Evolutionary conservation across 2,888 invertebrate genomes (phyloP), one percentile per base, ranked within the genome.

Genomic region (Salticus scenicus): DNA sequence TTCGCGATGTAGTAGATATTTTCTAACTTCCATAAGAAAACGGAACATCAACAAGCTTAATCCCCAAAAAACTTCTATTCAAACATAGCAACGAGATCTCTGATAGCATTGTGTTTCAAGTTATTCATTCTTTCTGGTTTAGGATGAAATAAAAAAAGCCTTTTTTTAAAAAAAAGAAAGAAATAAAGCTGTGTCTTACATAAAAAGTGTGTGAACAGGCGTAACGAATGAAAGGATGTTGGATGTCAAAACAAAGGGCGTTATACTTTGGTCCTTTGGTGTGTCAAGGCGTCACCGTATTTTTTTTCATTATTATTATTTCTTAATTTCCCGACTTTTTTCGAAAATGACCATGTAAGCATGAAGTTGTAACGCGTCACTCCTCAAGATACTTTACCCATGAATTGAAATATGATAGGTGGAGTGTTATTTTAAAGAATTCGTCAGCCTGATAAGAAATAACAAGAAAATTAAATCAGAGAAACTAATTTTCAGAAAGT

Each of bases 261-360:
- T 81, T 74, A 74, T 57, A 69, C 74, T 57, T 69, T 69, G 8
- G 42, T 41, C 30, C 33, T 31, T 33, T 41, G n/a, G n/a, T n/a
- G n/a, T n/a, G n/a, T n/a, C n/a, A n/a, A 81, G 64, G 64, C 64
- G 66, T 67, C 30, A 17, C 31, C 31, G 20, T 4, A 47, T 80
- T 73, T 37, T 47, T n/a, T n/a, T n/a, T n/a, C n/a, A n/a, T n/a
- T n/a, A n/a, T n/a, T n/a, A n/a, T 80, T 30, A 1, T 27, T 51
- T 17, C 66, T 27, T 20, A 78, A 80, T 67, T 73, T 73, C 51
- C 51, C 28, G 31, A 24, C 37, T 72, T 67, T 69, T 14, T 66
- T 63, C 20, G 41, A 64, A 30, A 72, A 66, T 72, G 82, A 71
- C 75, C 82, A 82, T 30, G 75, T 71, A 70, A 82, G 75, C 82